A percentile compares a stretch with the other conserved stretches of the same genome.
Evolutionary conservation across 2,113 vertebrate species (phyloP).

Genomic region (Guaruba guarouba): DNA sequence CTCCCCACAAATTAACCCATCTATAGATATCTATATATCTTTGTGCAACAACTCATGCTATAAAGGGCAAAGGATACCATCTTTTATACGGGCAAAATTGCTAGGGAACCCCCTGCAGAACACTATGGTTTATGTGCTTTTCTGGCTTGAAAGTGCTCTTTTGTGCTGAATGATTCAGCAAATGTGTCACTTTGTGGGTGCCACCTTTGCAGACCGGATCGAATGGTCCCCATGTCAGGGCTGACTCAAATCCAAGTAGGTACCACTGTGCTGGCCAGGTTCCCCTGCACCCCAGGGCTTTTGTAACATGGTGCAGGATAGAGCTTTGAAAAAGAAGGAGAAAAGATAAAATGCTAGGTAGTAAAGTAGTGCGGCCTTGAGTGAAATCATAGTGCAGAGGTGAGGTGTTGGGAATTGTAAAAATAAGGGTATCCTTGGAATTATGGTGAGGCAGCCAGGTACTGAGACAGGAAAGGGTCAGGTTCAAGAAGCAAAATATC

Average conservation of each 20-base stretch:
- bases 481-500: neutral
- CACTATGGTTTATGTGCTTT: neutral
- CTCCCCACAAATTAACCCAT: neutral
- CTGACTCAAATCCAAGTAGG: neutral
- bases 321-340: neutral
- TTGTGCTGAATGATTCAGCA: neutral
- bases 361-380: neutral
- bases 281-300: neutral
- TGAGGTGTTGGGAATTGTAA: neutral
- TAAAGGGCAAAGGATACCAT: neutral
- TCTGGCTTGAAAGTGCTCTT: neutral
- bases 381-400: neutral
- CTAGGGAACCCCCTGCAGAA: neutral
- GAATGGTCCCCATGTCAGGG: neutral
- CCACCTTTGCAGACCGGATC: neutral
- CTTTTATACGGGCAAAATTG: neutral
- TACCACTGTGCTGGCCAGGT: fast-evolving
- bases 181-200: neutral
- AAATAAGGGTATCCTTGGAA: neutral
- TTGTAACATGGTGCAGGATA: neutral
- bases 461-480: neutral
- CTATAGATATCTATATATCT: neutral
- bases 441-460: neutral
- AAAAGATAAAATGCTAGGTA: neutral
- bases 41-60: neutral